Conservation (phyloP, 2,888 invertebrate species). For the Augiades crinisus region DNA sequence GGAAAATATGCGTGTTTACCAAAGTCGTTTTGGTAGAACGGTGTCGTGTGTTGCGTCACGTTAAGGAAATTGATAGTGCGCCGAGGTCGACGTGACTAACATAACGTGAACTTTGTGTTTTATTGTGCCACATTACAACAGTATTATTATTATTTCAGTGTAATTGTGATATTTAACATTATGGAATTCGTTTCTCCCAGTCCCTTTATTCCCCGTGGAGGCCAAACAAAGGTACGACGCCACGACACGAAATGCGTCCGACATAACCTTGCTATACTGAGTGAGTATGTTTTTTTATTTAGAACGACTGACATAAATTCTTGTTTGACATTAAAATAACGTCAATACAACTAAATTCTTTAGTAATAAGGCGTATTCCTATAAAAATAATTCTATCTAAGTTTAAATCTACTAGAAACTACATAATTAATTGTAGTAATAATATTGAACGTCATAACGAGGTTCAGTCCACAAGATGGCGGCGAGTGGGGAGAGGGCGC, state of each 20-base stretch:
- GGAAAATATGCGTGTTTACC: conserved; percentile 82
- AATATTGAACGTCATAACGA: conserved; percentile 77
- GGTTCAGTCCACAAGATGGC: conserved; percentile 76
- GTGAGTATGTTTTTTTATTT: conserved; percentile 72
- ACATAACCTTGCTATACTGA: conserved; percentile 75
- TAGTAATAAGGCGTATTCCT: not conserved
- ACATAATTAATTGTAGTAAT: conserved; percentile 62
- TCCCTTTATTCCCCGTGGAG: conserved; percentile 71
- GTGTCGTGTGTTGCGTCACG: conserved; percentile 81
- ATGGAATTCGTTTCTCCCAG: conserved; percentile 63
- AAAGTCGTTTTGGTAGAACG: conserved; percentile 81
- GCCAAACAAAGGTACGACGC: conserved; percentile 75
- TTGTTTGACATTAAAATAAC: conserved; percentile 31
- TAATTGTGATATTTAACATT: conserved; percentile 54
- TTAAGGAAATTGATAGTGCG: conserved; percentile 80
- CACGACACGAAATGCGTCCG: conserved; percentile 69
- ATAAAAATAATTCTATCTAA: not conserved
- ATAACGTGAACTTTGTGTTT: conserved; percentile 66
- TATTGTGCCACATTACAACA: conserved; percentile 52
- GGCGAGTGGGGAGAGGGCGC: conserved; percentile 80
- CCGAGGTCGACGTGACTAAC: conserved; percentile 79
- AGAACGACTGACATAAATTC: conserved; percentile 24
- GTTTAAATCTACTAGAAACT: conserved; percentile 46
- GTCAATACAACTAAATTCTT: conserved; percentile 19
- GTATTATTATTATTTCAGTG: conserved; percentile 48